phyloP scores from a whole-genome alignment of 2,888 invertebrate genomes.

The Brenthis hecate region DNA sequence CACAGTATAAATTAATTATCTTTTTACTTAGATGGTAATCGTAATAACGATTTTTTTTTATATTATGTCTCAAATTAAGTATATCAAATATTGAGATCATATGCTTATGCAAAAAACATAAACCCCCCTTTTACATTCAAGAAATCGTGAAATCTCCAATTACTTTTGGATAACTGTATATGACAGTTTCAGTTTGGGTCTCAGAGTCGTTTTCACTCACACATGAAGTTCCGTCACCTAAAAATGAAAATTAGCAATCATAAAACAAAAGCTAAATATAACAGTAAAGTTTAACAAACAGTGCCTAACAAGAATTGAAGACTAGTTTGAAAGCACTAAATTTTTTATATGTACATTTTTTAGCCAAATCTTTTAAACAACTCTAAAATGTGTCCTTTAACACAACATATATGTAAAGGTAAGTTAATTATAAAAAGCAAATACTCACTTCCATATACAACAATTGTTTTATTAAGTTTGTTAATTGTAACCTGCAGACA shows the following conservation, averaged over 20 bases:
- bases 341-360: not conserved
- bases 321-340: not conserved
- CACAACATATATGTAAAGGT: slow-evolving; percentile 1
- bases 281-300: not conserved
- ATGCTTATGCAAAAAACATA: too few relatives aligned
- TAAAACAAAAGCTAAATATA: too few relatives aligned
- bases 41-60: too few relatives aligned
- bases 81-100: too few relatives aligned
- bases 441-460: slow-evolving; percentile 68
- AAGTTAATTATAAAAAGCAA: not conserved
- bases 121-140: slow-evolving; percentile 16
- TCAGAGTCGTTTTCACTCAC: slow-evolving; percentile 61
- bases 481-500: slow-evolving; percentile 70
- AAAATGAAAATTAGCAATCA: slow-evolving; percentile 4
- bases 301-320: not conserved
- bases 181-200: slow-evolving; percentile 57
- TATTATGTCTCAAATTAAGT: too few relatives aligned
- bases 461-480: slow-evolving; percentile 69
- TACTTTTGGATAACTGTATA: slow-evolving; percentile 68
- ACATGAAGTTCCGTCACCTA: slow-evolving; percentile 50
- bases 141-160: slow-evolving; percentile 54
- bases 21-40: too few relatives aligned
- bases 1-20: too few relatives aligned
- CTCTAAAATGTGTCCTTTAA: not conserved
- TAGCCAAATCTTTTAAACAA: not conserved